Evolutionary conservation across 2,888 invertebrate species (phyloP).

Genomic region (Apotomis capreana): DNA sequence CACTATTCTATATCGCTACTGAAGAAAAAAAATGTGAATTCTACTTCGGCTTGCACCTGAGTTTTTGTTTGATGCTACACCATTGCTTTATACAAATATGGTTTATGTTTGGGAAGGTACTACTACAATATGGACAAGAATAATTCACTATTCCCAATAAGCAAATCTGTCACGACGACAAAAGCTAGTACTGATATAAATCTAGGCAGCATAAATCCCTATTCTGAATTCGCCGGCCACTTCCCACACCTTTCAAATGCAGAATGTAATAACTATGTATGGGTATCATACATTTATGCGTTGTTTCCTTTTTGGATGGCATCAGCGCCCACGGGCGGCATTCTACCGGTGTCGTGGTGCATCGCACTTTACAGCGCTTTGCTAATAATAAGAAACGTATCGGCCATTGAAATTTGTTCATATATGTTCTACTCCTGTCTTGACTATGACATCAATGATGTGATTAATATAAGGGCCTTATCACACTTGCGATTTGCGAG

Average conservation of each 20-base stretch:
- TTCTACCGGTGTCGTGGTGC: slow-evolving; percentile 18
- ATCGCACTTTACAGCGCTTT: slow-evolving; percentile 24
- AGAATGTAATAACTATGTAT: slow-evolving; percentile 2
- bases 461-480: too few species aligned
- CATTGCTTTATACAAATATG: too few species aligned
- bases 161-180: not conserved
- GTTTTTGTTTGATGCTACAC: too few species aligned
- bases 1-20: too few species aligned
- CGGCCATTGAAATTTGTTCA: not conserved
- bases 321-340: slow-evolving; percentile 28
- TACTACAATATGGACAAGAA: too few species aligned
- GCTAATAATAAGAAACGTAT: slow-evolving; percentile 23
- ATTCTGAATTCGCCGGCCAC: not conserved
- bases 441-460: too few species aligned
- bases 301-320: not conserved
- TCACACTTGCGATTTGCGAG: too few species aligned
- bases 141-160: not conserved
- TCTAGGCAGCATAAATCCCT: not conserved
- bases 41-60: too few species aligned
- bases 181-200: slow-evolving; percentile 12
- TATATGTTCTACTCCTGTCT: too few species aligned
- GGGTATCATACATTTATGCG: not conserved
- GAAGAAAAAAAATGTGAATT: too few species aligned
- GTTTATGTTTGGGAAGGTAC: too few species aligned
- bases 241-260: slow-evolving; percentile 1